Evolutionary conservation across 1,140 invertebrate genomes (phyloP), one percentile per base, ranked within the genome.

Genomic region (Drosophila ficusphila): DNA sequence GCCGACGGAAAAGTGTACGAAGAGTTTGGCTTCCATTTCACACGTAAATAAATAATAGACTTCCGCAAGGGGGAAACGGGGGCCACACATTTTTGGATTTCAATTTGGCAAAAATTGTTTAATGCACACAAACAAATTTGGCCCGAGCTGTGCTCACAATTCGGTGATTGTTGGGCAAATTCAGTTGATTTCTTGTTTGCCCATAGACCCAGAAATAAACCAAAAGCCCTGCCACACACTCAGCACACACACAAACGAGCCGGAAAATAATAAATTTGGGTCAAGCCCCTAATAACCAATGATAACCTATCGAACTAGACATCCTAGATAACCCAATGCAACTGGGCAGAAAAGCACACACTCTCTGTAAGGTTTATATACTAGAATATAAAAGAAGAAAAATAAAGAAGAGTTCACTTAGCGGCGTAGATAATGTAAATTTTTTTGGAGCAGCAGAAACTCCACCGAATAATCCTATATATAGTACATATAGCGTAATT

Each of bases 11-110:
- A 56, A 33, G 36, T 36, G 27, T 27, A 14, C 9, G 19, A 46
- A 25, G n/a, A 23, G 31, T 19, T 23, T 46, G 56, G 69, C 70
- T 74, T 73, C 49, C 69, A 54, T 64, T 56, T 54, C 70, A 73
- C 49, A 62, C 36, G 62, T 74, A 74, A 64, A 74, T 74, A 74
- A 74, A 74, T 73, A 72, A 72, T 46, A 23, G 47, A 52, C 47
- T 46, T 29, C 8, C 27, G 18, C n/a, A 27, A 14, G 47, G 36
- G 5, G 29, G 1, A 12, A 46, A 44, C 27, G 38, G 27, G 38
- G 38, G 27, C 23, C 39, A 25, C 11, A 25, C 25, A 61, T 52
- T 67, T 68, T 52, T 52, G 29, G 29, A 62, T 62, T 72, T 53
- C 70, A 61, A 67, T 67, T 67, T 67, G 39, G 7, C 38, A 31